phyloP scores from a whole-genome alignment of 2,113 vertebrate genomes.

The Pygoscelis antarcticus region DNA sequence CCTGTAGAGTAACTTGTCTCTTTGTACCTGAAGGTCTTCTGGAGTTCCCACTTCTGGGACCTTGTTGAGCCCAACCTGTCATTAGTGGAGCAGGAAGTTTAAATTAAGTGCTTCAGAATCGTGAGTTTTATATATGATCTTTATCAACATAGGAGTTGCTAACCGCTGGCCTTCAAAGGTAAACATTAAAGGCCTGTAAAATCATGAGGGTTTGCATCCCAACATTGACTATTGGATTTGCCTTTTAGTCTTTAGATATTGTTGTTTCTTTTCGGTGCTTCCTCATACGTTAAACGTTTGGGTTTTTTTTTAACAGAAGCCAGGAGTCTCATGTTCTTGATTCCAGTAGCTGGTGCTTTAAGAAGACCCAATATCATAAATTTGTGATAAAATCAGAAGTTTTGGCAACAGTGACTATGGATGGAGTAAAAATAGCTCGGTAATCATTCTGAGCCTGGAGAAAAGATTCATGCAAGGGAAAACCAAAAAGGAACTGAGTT shows the following conservation, averaged over 20 bases:
- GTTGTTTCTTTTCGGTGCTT: not conserved
- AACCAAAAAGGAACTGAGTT: not conserved
- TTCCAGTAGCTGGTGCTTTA: not conserved
- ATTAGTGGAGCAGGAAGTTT: not conserved
- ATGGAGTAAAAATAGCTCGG: not conserved
- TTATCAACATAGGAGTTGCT: not conserved
- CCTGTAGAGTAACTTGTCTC: not conserved
- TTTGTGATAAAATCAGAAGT: not conserved
- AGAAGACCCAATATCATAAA: not conserved
- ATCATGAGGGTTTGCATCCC: not conserved
- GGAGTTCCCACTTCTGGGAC: not conserved
- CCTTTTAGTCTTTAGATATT: not conserved
- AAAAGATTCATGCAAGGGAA: not conserved
- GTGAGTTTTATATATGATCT: not conserved
- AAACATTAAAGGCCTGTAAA: not conserved
- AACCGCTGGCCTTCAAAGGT: not conserved
- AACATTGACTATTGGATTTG: not conserved
- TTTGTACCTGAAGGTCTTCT: not conserved
- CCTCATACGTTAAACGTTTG: not conserved
- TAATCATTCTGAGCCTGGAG: not conserved
- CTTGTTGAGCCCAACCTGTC: not conserved
- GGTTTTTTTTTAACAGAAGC: not conserved
- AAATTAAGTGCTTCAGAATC: not conserved
- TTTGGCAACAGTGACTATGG: not conserved
- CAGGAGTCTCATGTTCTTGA: not conserved